Evolutionary conservation across 37 sponge, comb jelly and placozoan species (phyloP).

Genomic region (Corticium candelabrum): DNA sequence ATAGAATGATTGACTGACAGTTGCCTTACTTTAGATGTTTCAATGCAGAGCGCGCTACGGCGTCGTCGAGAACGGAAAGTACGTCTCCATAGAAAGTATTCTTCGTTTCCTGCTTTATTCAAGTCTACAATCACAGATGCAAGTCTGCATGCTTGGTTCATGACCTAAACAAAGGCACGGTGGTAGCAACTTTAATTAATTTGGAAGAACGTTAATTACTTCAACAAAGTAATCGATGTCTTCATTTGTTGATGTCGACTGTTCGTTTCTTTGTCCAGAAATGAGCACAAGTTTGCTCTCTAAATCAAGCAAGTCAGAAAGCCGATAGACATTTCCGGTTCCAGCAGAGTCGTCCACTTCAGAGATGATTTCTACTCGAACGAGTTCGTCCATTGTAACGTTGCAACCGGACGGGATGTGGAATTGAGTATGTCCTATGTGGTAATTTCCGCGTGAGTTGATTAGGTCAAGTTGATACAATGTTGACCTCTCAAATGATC

Average conservation of each 20-base stretch:
- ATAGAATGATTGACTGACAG: too few relatives aligned
- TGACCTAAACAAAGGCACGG: too few relatives aligned
- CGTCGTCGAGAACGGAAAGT: too few relatives aligned
- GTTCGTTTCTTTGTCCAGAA: neutral
- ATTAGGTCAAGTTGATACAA: neutral
- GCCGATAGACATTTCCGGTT: neutral
- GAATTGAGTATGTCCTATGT: too few relatives aligned
- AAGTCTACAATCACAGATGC: too few relatives aligned
- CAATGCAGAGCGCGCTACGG: too few relatives aligned
- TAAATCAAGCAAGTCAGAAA: neutral
- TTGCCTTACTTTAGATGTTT: too few relatives aligned
- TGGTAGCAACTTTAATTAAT: neutral
- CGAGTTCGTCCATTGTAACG: neutral
- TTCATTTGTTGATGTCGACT: neutral
- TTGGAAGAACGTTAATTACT: neutral
- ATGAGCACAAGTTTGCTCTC: neutral
- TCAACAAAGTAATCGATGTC: neutral
- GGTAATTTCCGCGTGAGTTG: neutral
- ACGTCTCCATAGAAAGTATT: too few relatives aligned
- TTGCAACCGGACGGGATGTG: too few relatives aligned
- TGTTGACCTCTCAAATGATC: neutral
- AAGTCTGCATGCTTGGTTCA: too few relatives aligned
- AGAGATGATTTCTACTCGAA: neutral
- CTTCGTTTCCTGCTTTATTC: too few relatives aligned
- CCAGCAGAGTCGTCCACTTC: neutral